phyloP scores from a whole-genome alignment of 2,797 vertebrate genomes.

The Acipenser transmontanus region DNA sequence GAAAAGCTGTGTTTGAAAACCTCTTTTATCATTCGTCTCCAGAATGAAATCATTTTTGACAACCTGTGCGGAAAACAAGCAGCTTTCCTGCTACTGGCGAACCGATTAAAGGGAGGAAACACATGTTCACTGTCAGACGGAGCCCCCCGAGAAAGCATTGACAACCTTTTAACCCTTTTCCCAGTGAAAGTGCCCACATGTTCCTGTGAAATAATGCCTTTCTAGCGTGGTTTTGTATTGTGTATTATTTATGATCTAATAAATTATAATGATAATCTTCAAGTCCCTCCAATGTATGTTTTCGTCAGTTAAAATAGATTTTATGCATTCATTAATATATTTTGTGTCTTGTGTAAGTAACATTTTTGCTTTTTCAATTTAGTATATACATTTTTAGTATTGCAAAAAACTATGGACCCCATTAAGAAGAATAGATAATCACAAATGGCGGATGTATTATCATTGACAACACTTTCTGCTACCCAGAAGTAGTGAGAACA shows the following conservation, averaged over 20 bases:
- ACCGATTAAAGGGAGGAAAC: constrained; percentile 85
- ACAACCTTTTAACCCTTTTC: constrained; percentile 82
- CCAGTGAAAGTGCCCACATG: constrained; percentile 70
- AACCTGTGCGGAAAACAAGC: constrained; percentile 75
- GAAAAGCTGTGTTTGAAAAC: constrained; percentile 71
- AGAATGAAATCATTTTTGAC: constrained; percentile 78
- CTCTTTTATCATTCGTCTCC: constrained; percentile 79
- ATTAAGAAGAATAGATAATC: too few relatives aligned
- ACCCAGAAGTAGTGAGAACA: too few relatives aligned
- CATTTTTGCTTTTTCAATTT: not conserved
- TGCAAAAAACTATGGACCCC: too few relatives aligned
- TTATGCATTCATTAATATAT: too few relatives aligned
- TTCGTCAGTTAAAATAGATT: not conserved
- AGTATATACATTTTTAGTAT: not conserved
- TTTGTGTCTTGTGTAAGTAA: not conserved
- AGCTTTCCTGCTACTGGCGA: constrained; percentile 74
- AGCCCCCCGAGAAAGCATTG: constrained; percentile 65
- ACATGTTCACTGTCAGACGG: constrained; percentile 85
- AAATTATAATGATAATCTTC: constrained; percentile 7
- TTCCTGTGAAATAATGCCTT: constrained; percentile 33
- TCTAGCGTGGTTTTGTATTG: constrained; percentile 35
- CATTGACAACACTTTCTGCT: too few relatives aligned
- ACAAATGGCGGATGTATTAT: too few relatives aligned
- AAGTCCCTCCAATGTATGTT: not conserved
- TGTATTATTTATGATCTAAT: constrained; percentile 22